Evolutionary conservation across 1,140 invertebrate genomes (phyloP).

Genomic region (Drosophila tropicalis): DNA sequence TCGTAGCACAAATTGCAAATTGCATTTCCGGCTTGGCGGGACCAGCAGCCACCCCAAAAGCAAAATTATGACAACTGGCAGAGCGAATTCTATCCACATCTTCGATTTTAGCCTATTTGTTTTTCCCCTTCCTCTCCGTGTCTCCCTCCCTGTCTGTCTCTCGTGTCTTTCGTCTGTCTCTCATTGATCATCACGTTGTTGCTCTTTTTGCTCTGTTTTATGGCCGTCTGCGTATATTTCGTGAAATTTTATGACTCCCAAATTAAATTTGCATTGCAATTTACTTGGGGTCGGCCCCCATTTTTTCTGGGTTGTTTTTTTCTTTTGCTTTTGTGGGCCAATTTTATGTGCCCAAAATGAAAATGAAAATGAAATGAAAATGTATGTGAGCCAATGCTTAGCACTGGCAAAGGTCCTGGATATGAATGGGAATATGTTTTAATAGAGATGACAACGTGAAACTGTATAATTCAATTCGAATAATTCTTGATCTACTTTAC

Average conservation of each 20-base stretch:
- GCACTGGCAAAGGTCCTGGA: slow-evolving; percentile 23
- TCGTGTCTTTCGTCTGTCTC: slow-evolving; percentile 1
- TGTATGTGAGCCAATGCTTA: slow-evolving; percentile 45
- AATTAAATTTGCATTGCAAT: slow-evolving; percentile 78
- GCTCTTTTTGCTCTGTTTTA: slow-evolving; percentile 44
- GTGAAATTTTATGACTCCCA: slow-evolving; percentile 50
- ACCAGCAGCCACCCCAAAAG: slow-evolving; percentile 43
- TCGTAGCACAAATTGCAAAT: slow-evolving; percentile 74
- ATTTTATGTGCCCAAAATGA: slow-evolving; percentile 49
- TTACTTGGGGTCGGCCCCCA: slow-evolving; percentile 43
- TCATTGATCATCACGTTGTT: neutral
- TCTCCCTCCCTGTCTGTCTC: slow-evolving; percentile 6
- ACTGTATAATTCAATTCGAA: neutral
- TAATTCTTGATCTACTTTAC: too few relatives aligned
- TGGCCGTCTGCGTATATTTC: slow-evolving; percentile 42
- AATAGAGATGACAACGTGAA: slow-evolving; percentile 5
- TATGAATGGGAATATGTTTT: slow-evolving; percentile 26
- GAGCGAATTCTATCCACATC: neutral
- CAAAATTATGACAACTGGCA: slow-evolving; percentile 13
- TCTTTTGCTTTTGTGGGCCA: slow-evolving; percentile 29
- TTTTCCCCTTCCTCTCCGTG: neutral
- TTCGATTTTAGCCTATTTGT: slow-evolving; percentile 2
- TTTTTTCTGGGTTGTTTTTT: slow-evolving; percentile 33
- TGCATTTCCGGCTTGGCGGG: slow-evolving; percentile 73
- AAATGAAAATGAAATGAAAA: slow-evolving; percentile 47